A percentile compares a stretch with the other conserved stretches of the same genome.
Evolutionary conservation across 2,797 vertebrate genomes (phyloP).

Genomic region (Selene dorsalis): DNA sequence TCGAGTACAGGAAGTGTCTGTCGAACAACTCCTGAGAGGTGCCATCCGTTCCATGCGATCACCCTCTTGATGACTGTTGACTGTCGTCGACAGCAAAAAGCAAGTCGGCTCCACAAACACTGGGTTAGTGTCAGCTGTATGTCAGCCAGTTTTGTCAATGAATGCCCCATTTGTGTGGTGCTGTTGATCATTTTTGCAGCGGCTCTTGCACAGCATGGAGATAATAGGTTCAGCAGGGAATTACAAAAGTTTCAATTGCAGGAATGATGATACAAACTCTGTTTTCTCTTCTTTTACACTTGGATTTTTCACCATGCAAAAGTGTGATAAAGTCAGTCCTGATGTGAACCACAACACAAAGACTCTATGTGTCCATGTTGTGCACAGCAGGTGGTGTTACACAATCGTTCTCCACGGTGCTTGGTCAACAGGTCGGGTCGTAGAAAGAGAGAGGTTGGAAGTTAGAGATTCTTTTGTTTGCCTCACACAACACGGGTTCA

Average conservation of each 20-base stretch:
- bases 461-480: neutral
- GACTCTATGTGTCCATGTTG: neutral
- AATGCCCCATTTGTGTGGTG: slow-evolving; percentile 13
- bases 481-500: neutral
- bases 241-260: neutral
- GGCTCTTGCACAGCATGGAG: neutral
- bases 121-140: neutral
- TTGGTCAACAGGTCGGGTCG: neutral
- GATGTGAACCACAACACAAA: neutral
- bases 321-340: neutral
- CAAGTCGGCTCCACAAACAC: neutral
- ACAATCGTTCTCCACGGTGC: neutral
- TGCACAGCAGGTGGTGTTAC: neutral
- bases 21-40: neutral
- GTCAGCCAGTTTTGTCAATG: slow-evolving; percentile 14
- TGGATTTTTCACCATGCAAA: neutral
- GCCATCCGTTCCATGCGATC: neutral
- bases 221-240: neutral
- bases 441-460: neutral
- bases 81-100: neutral
- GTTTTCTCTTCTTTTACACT: neutral
- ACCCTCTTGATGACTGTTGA: neutral
- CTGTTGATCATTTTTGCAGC: neutral
- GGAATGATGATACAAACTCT: neutral
- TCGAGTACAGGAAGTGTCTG: neutral